Conservation (phyloP, 2,888 invertebrate species). For the Cordilura impudica region DNA sequence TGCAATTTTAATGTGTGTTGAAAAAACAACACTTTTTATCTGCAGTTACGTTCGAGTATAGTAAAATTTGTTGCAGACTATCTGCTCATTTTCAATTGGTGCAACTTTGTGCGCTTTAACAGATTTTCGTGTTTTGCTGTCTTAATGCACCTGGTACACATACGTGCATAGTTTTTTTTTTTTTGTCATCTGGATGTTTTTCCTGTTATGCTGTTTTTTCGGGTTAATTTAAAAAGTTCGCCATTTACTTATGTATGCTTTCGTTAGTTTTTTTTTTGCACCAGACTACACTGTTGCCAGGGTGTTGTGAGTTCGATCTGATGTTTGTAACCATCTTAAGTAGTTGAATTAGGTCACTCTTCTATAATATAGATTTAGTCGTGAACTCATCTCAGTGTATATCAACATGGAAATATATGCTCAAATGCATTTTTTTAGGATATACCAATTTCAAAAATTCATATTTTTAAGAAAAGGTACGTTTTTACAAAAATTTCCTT, state of each 20-base stretch:
- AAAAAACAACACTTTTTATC: neutral
- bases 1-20: slow-evolving; percentile 46
- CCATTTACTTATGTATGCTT: neutral
- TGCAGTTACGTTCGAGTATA: neutral
- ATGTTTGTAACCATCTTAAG: too few species aligned
- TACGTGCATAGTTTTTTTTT: neutral
- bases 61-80: neutral
- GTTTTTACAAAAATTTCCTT: too few species aligned
- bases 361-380: too few species aligned
- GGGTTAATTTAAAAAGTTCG: neutral
- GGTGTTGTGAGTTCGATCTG: too few species aligned
- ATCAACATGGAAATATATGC: too few species aligned
- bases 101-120: neutral
- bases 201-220: neutral
- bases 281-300: too few species aligned
- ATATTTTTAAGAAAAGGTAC: too few species aligned
- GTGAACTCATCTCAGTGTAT: too few species aligned
- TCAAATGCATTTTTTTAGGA: too few species aligned
- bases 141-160: slow-evolving; percentile 2
- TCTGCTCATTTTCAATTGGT: neutral
- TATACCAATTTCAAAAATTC: too few species aligned
- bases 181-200: neutral
- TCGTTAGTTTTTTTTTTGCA: too few species aligned
- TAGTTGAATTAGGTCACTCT: too few species aligned
- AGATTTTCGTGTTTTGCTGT: neutral